Evolutionary conservation across 2,888 invertebrate species (phyloP).

Genomic region (Hypercompe scribonia): DNA sequence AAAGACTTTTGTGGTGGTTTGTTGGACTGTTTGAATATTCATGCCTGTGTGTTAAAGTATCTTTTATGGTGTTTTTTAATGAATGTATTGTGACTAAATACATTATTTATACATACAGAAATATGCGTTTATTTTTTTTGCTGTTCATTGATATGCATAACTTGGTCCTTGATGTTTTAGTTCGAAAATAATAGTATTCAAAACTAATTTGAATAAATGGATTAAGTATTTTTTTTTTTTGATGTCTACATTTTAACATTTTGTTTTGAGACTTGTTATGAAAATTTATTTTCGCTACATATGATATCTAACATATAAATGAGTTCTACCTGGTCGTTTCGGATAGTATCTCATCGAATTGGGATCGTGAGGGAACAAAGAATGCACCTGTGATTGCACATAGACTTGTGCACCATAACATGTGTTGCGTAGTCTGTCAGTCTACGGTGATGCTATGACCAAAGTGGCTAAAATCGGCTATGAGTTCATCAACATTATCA

Average conservation of each 20-base stretch:
- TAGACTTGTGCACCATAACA: no score
- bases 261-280: not conserved
- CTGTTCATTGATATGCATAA: not conserved
- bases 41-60: slow-evolving; percentile 52
- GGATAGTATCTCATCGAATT: no score
- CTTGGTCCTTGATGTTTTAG: not conserved
- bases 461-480: no score
- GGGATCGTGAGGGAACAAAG: no score
- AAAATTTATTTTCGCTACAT: not conserved
- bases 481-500: no score
- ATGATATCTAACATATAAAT: not conserved
- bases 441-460: no score
- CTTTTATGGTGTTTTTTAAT: slow-evolving; percentile 31
- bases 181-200: not conserved
- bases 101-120: slow-evolving; percentile 2
- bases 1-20: slow-evolving; percentile 56
- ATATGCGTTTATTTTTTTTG: not conserved
- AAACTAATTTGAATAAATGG: not conserved
- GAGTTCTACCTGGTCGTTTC: no score
- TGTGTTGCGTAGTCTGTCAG: no score
- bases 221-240: not conserved
- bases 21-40: slow-evolving; percentile 65
- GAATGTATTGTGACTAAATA: not conserved
- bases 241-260: not conserved
- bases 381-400: no score